Percentiles rank a stretch among this genome's conserved stretches.
Conservation (phyloP, 2,113 vertebrate genomes). For the Ellobius talpinus region DNA sequence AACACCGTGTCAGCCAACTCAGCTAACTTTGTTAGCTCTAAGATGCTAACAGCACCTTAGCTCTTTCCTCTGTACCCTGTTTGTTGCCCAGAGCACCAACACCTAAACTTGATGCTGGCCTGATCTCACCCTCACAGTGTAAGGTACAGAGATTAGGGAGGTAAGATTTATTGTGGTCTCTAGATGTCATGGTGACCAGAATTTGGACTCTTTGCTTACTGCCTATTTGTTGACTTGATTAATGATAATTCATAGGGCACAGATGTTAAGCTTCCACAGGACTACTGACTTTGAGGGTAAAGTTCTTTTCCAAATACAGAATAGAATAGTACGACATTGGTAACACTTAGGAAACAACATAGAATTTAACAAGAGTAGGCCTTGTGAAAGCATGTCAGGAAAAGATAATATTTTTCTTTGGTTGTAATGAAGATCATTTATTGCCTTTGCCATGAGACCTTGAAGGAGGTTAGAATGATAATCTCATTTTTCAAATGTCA, state of each 20-base stretch:
- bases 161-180: background rate
- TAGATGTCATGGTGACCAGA: background rate
- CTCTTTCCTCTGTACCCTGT: background rate
- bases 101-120: background rate
- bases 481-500: conserved; percentile 42
- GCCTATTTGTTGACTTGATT: conserved; percentile 26
- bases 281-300: background rate
- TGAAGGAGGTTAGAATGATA: conserved; percentile 26
- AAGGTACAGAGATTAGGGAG: background rate
- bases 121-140: background rate
- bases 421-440: conserved; percentile 10
- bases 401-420: conserved; percentile 37
- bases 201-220: conserved; percentile 42
- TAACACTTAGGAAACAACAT: conserved; percentile 7
- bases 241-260: background rate
- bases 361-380: background rate
- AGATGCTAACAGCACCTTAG: background rate
- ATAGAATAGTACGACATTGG: background rate
- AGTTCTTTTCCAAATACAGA: background rate
- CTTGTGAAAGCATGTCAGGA: background rate
- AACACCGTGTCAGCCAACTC: background rate
- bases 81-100: background rate
- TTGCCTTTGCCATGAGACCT: background rate
- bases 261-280: background rate
- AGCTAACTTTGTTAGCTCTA: background rate